These are phyloP conservation scores for Arvicola amphibius DNA, from an alignment of 2,797 vertebrate genomes.

Conservation along the genomic window DNA sequence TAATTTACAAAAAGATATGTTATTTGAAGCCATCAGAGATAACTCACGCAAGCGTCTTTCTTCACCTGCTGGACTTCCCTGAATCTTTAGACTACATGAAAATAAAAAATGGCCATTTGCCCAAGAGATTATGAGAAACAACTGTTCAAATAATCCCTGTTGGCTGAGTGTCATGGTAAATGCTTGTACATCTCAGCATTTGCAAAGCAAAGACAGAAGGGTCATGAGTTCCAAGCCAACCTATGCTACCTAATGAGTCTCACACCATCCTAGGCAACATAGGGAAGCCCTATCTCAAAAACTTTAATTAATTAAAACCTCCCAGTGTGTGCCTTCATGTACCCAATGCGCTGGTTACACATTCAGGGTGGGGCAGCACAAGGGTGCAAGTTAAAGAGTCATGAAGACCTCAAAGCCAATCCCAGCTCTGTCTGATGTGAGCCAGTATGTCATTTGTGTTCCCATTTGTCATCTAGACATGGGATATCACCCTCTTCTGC, in stretches of 20 bases:
- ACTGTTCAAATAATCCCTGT: background rate
- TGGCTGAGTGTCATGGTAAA: background rate
- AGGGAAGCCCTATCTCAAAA: background rate
- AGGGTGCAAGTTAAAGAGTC: background rate
- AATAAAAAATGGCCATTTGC: background rate
- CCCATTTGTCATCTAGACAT: background rate
- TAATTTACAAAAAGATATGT: background rate
- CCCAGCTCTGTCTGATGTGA: background rate
- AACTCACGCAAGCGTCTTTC: background rate
- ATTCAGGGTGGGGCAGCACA: too few species aligned
- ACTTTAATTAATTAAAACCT: background rate
- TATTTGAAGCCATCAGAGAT: background rate
- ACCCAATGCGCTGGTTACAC: background rate
- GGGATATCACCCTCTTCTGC: background rate
- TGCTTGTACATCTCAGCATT: background rate
- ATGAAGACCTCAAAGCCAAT: too few species aligned
- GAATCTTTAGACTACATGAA: background rate
- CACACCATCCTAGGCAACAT: background rate
- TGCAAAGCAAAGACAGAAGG: background rate
- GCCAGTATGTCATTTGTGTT: background rate
- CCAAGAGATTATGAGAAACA: background rate
- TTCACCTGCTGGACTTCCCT: background rate
- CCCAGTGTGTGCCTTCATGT: background rate
- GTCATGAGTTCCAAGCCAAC: background rate
- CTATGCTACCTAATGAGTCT: background rate